These are phyloP conservation scores for Mobula birostris DNA, from an alignment of 2,113 vertebrate species.

Conservation along the genomic window DNA sequence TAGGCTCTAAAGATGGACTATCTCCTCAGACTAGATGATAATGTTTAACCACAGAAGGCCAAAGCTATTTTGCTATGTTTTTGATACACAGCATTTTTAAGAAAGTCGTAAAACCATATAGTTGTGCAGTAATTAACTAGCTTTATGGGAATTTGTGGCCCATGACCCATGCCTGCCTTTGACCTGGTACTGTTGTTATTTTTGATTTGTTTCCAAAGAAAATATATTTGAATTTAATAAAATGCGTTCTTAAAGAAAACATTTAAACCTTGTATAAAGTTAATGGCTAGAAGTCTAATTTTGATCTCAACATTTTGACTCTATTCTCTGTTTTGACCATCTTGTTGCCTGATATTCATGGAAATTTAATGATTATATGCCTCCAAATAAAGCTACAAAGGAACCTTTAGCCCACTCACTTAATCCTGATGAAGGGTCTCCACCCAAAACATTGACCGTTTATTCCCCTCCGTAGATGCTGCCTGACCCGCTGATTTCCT, in stretches of 20 bases:
- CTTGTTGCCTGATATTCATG: background rate
- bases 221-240: constrained; percentile 9
- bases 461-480: no score
- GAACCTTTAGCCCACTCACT: no score
- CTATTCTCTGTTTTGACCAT: background rate
- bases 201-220: constrained; percentile 20
- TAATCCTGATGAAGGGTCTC: no score
- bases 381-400: background rate
- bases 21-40: background rate
- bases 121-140: background rate
- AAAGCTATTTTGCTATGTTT: background rate
- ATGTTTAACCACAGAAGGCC: background rate
- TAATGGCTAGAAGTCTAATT: background rate
- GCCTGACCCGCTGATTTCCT: no score
- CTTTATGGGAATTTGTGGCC: background rate
- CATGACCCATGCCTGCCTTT: background rate
- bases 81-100: background rate
- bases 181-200: background rate
- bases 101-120: background rate
- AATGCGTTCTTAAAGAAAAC: background rate
- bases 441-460: no score
- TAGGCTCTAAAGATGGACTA: constrained; percentile 1
- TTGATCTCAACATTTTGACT: background rate
- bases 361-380: background rate
- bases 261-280: background rate